Evolutionary conservation across 2,797 vertebrate species (phyloP), one percentile per base, ranked within the genome.

Genomic region (Siniperca undulata): DNA sequence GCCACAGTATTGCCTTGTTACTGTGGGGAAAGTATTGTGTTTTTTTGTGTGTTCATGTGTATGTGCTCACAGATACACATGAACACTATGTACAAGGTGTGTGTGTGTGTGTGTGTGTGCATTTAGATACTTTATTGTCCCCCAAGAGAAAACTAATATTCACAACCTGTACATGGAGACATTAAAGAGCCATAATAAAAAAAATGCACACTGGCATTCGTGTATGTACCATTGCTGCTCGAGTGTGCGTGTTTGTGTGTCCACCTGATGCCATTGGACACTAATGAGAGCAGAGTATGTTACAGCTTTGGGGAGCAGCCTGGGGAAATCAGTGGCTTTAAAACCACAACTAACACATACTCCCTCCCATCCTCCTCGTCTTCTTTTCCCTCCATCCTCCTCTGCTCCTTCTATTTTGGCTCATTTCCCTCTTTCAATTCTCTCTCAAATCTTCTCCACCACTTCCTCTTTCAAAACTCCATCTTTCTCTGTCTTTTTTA

Each of bases 221-320:
- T 48, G 53, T 70, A 17, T 38, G 12, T 55, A 38, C 27, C 44
- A 59, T 14, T 73, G 60, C 19, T 27, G 52, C 27, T n/a, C 0
- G 17, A 7, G 22, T 30, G 53, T 68, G 30, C 62, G 70, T 73
- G 42, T 75, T 20, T 68, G 30, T 55, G 16, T 53, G 71, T 72
- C 4, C 52, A 70, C 78, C 62, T 65, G 77, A 74, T 83, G 68
- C 70, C 30, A 27, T 16, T 38, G 80, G 74, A 79, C 67, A 76
- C 75, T 91, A 86, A 88, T 91, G 81, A 91, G 82, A 83, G 82
- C 70, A 64, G 75, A 73, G 86, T 60, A 77, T 85, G 85, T 77
- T 71, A 3, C 76, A 48, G 79, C 75, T 70, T 73, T 13, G 1
- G 66, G 83, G 79, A 78, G 53, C 72, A 65, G 79, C 78, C 80